These are phyloP conservation scores for Gasterosteus nipponicus DNA, from an alignment of 2,113 vertebrate genomes.

Conservation along the genomic window DNA sequence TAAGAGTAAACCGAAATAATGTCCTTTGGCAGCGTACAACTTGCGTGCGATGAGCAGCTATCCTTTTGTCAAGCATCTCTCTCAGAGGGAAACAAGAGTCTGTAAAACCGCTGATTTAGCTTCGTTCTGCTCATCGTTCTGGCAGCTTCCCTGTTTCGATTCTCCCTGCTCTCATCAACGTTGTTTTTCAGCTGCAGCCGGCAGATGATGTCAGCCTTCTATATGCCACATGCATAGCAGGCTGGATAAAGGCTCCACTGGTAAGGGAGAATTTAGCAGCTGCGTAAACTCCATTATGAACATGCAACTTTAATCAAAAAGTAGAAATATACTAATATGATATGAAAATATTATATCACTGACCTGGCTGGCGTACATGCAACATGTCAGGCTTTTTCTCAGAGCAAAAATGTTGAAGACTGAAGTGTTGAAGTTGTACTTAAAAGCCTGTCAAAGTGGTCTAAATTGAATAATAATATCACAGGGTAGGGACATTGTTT, in stretches of 20 bases:
- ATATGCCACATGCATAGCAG: background rate
- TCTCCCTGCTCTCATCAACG: background rate
- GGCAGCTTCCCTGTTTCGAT: background rate
- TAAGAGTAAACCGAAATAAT: background rate
- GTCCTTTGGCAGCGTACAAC: background rate
- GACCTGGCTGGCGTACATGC: background rate
- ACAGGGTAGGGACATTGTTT: background rate
- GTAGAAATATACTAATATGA: background rate
- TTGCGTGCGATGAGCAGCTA: background rate
- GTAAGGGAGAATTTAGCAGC: background rate
- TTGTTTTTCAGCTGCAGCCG: background rate
- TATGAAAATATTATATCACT: background rate
- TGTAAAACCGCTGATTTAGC: background rate
- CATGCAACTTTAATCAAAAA: background rate
- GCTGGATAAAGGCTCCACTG: background rate
- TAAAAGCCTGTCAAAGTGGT: background rate
- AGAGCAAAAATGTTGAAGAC: conserved; percentile 1
- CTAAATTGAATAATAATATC: background rate
- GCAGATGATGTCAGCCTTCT: background rate
- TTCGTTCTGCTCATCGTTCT: background rate
- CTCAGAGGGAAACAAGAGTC: background rate
- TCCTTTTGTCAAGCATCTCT: background rate
- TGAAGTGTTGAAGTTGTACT: background rate
- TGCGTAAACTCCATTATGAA: background rate
- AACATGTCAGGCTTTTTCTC: background rate